These are phyloP conservation scores for Neocrepidodera transversa DNA, from an alignment of 2,888 invertebrate genomes.

Conservation along the genomic window DNA sequence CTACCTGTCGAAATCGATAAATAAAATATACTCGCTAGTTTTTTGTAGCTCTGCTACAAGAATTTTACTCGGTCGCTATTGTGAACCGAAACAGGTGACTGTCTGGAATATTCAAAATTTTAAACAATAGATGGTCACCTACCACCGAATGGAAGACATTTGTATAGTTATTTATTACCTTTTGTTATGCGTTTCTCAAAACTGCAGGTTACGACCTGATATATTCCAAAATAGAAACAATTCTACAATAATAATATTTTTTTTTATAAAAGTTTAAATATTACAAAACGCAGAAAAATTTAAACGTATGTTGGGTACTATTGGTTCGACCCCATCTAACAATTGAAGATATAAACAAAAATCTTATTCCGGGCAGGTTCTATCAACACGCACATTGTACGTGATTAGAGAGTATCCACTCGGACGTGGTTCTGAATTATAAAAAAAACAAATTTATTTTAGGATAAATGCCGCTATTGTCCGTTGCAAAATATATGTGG, in stretches of 20 bases:
- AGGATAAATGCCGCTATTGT: too few species aligned
- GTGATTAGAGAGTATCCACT: too few species aligned
- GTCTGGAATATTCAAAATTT: slow-evolving; percentile 37
- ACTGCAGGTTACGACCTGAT: slow-evolving; percentile 27
- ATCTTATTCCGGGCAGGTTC: too few species aligned
- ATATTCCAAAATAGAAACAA: neutral
- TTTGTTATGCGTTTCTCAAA: slow-evolving; percentile 34
- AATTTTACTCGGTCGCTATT: slow-evolving; percentile 36
- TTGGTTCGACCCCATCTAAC: too few species aligned
- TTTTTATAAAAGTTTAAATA: too few species aligned
- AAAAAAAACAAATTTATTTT: too few species aligned
- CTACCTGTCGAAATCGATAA: slow-evolving; percentile 33
- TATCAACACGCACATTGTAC: too few species aligned
- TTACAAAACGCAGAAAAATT: too few species aligned
- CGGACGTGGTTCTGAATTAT: too few species aligned
- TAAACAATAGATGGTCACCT: slow-evolving; percentile 36
- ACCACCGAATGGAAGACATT: slow-evolving; percentile 33
- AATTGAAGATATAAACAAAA: too few species aligned
- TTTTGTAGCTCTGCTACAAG: slow-evolving; percentile 30
- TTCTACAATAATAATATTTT: neutral
- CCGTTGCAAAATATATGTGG: too few species aligned
- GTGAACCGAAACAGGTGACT: slow-evolving; percentile 36
- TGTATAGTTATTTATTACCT: slow-evolving; percentile 35
- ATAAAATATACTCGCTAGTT: slow-evolving; percentile 33
- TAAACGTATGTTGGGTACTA: too few species aligned